phyloP scores from a whole-genome alignment of 2,888 invertebrate genomes.

The Nemotelus pantherinus region DNA sequence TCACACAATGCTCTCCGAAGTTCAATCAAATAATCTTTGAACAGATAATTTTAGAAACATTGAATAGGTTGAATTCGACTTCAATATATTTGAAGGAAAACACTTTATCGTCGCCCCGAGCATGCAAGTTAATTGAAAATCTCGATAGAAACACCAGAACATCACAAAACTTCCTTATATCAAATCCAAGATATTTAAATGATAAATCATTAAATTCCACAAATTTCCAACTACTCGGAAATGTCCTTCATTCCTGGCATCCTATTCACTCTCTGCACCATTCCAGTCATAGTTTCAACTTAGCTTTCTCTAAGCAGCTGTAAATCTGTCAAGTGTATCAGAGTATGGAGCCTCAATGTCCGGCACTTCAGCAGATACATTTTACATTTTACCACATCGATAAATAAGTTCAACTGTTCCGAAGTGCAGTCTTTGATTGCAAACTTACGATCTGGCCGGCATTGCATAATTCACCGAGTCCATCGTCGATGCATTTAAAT shows the following conservation, averaged over 20 bases:
- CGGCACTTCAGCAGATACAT: constrained; percentile 31
- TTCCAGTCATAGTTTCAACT: constrained; percentile 1
- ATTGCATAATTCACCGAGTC: constrained; percentile 36
- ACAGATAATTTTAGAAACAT: too few species aligned
- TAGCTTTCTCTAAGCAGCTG: constrained; percentile 29
- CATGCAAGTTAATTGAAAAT: too few species aligned
- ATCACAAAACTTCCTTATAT: too few species aligned
- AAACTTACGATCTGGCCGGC: constrained; percentile 25
- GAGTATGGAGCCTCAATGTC: constrained; percentile 17
- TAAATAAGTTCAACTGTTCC: constrained; percentile 32
- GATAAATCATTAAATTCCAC: too few species aligned
- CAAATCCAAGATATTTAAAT: too few species aligned
- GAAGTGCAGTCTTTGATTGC: constrained; percentile 38
- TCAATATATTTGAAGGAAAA: too few species aligned
- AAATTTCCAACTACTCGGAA: too few species aligned
- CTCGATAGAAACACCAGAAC: too few species aligned
- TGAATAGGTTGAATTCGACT: too few species aligned
- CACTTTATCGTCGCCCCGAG: too few species aligned
- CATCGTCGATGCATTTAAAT: constrained; percentile 37
- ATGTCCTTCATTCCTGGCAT: background rate
- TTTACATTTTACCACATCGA: constrained; percentile 32
- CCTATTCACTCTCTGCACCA: background rate
- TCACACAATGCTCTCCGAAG: too few species aligned
- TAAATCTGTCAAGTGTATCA: constrained; percentile 29
- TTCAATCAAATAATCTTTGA: too few species aligned